Evolutionary conservation across 2,888 invertebrate species (phyloP), one percentile per base, ranked within the genome.

Genomic region (Cartodere bifasciata): DNA sequence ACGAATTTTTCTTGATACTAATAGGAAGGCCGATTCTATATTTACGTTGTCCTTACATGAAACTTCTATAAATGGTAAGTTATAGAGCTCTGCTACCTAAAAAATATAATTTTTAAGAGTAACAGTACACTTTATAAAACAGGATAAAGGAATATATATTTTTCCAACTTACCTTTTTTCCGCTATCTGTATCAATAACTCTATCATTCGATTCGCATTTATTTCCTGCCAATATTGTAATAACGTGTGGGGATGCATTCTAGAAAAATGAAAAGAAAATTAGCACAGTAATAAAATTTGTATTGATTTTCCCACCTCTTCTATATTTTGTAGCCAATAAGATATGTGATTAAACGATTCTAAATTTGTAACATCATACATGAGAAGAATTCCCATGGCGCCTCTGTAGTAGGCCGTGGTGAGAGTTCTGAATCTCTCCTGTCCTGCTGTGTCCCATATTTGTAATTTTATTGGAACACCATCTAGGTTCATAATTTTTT

Each of bases 401-500:
- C 86, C 88, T 26, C 87, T 67, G 59, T 86, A 88, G 60, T 88
- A 87, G 4, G 86, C 86, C 7, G 85, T 85, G 28, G 87, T 87
- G 40, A 88, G 62, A 5, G 87, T 86, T 21, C 86, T 68, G 59
- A 84, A 83, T 49, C 57, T 31, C 39, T 58, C 57, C 49, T 83
- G 82, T 0, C 87, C 87, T 6, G 87, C 86, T 1, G 87, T 87
- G 55, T 88, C 87, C 88, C 87, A 87, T 56, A 82, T 81, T 61
- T 82, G 82, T 28, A 82, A 64, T 58, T 86, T 86, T 48, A 86
- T 80, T 28, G 84, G 85, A 33, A 79, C 80, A 7, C 84, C 86
- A 55, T 86, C 86, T 48, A 86, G 65, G 56, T 83, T 83, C 49
- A 86, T 83, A 45, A 86, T 80, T 63, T 86, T 86, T 59, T 86